Evolutionary conservation across 2,888 invertebrate species (phyloP), one percentile per base, ranked within the genome.

Genomic region (Ormyrus rosae): DNA sequence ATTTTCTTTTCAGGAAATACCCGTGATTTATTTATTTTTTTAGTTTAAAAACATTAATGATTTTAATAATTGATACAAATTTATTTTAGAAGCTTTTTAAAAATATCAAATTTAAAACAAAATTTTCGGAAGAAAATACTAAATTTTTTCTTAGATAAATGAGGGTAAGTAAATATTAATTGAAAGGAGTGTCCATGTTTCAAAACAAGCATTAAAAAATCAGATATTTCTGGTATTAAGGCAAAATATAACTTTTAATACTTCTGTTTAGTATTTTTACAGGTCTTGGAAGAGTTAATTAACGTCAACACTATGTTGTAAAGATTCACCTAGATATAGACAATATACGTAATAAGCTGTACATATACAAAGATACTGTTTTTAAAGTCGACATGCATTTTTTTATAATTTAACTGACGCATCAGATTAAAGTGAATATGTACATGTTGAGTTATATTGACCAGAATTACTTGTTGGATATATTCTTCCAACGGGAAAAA

Each of bases 231-330:
- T 82, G 80, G 68, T 81, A 80, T 72, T 81, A 81, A 83, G 78
- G 71, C 70, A 76, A n/a, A 51, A 51, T 13, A 78, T 68, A 74
- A 70, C 78, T 82, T 46, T 74, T 69, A 77, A 56, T 74, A 7
- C 51, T 60, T 10, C 70, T 65, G 53, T 75, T 68, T 72, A 83
- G 76, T 84, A 78, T 84, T 83, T 85, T 85, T 87, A 85, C 83
- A 86, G 86, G 85, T 87, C 85, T 87, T 85, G 78, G 86, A 85
- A 88, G 88, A 86, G 86, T 84, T 81, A 79, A 76, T 77, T 71
- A 82, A 50, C 53, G 34, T 70, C 75, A 67, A 71, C 67, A 53
- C 46, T 75, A 75, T 56, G 67, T 76, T 76, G 53, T 34, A 76
- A 67, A 71, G 10, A 9, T 50, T 13, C 53, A 63, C 11, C 55